Evolutionary conservation across 2,113 vertebrate species (phyloP).

Genomic region (Struthio camelus): DNA sequence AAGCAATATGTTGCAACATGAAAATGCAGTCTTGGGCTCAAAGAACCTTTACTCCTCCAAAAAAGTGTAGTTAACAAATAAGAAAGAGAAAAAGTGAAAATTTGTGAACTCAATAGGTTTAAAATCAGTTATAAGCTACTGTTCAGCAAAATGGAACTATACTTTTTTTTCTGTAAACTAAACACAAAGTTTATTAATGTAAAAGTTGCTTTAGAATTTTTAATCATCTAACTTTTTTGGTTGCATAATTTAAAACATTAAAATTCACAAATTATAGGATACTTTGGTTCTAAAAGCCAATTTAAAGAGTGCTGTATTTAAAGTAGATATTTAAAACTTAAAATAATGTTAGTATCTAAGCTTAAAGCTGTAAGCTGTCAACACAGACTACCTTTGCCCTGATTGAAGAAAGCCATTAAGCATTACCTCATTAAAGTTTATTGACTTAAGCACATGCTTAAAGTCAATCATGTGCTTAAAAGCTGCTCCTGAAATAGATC

Average conservation of each 20-base stretch:
- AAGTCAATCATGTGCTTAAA: conserved; percentile 26
- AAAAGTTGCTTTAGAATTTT: not conserved
- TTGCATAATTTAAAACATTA: not conserved
- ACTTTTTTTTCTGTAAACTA: not conserved
- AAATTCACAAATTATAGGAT: not conserved
- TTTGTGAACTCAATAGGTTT: accelerated
- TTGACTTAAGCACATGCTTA: conserved; percentile 27
- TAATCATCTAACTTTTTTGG: not conserved
- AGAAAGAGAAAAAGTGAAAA: not conserved
- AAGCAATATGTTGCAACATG: not conserved
- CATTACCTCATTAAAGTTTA: conserved; percentile 20
- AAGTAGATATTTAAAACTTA: conserved; percentile 4
- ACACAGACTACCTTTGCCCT: not conserved
- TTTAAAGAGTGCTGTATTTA: not conserved
- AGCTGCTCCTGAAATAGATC: not conserved
- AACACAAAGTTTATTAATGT: not conserved
- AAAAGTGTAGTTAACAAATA: not conserved
- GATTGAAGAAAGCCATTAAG: conserved; percentile 21
- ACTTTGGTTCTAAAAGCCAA: not conserved
- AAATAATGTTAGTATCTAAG: not conserved
- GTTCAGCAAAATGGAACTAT: not conserved
- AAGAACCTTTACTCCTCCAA: not conserved
- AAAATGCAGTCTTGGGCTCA: not conserved
- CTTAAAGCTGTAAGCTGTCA: conserved; percentile 3
- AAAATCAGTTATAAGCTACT: not conserved